Evolutionary conservation across 2,113 vertebrate genomes (phyloP), one percentile per base, ranked within the genome.

Genomic region (Brevimyrus niger): DNA sequence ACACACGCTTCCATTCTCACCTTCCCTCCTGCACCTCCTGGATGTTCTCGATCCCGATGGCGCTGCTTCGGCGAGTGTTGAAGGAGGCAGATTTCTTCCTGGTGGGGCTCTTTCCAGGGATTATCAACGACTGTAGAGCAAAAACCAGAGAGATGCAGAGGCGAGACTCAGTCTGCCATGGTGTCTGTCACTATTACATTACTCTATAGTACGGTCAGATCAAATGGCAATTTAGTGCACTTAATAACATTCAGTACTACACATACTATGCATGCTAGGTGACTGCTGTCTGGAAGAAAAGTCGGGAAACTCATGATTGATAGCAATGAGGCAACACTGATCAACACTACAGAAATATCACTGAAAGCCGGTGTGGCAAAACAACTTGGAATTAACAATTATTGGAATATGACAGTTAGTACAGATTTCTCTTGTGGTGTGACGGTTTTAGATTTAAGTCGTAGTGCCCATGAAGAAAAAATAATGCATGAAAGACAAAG

Each of bases 31-130:
- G 98, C 51, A 98, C 98, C 92, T 99, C 98, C 95, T 99, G 98
- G 89, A 99, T 99, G 94, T 99, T 99, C 94, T 99, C 98, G 0
- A 99, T 99, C 86, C 98, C 98, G 0, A 99, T 99, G 89, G 98
- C 98, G 0, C 98, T 98, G 94, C 98, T 98, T 90, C 98, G 96
- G 3, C 98, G 96, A 6, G 98, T 97, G 93, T 96, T 96, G 53
- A 99, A 98, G 0, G 98, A 97, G 23, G 98, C 98, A 0, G 98
- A 98, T 92, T 98, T 98, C 94, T 98, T 97, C 95, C 98, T 96
- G 0, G 97, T 98, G 17, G 98, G 98, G 91, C 98, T 98, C 94
- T 98, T 99, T 65, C 97, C 98, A 1, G 98, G 98, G 92, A 99
- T 98, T 55, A 99, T 98, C 94, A 99, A 92, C 1, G 98, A 98